Evolutionary conservation across 2,888 invertebrate genomes (phyloP).

Genomic region (Pseudanteris insignis): DNA sequence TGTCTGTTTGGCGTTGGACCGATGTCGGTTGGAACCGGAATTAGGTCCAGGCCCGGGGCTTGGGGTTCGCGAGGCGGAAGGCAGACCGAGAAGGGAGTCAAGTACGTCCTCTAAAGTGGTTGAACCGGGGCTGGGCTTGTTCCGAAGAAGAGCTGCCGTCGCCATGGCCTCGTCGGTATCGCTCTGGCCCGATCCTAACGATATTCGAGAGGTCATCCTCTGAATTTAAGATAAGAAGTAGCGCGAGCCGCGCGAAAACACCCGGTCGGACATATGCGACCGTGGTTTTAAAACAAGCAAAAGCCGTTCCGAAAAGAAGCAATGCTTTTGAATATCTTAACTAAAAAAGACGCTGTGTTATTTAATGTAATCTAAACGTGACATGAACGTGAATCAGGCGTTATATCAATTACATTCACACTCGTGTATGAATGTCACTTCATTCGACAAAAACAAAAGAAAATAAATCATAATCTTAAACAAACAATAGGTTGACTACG

Average conservation of each 20-base stretch:
- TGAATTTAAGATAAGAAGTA: slow-evolving; percentile 10
- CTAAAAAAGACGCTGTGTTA: background rate
- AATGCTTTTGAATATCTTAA: slow-evolving; percentile 3
- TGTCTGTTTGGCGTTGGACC: slow-evolving; percentile 55
- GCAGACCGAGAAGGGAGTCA: slow-evolving; percentile 89
- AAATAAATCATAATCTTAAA: no score
- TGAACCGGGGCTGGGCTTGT: slow-evolving; percentile 73
- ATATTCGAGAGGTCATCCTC: slow-evolving; percentile 46
- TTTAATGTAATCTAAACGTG: background rate
- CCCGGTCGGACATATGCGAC: slow-evolving; percentile 15
- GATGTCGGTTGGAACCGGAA: slow-evolving; percentile 57
- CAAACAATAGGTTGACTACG: no score
- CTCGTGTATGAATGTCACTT: no score
- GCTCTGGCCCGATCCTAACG: slow-evolving; percentile 62
- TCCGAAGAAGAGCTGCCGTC: slow-evolving; percentile 63
- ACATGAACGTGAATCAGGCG: slow-evolving; percentile 1
- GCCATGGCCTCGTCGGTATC: slow-evolving; percentile 64
- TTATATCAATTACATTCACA: no score
- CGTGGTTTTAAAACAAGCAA: slow-evolving; percentile 18
- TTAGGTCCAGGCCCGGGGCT: slow-evolving; percentile 70
- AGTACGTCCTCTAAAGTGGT: slow-evolving; percentile 93
- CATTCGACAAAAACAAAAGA: no score
- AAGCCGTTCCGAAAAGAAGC: slow-evolving; percentile 17
- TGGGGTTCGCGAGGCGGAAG: slow-evolving; percentile 77
- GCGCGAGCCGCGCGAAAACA: slow-evolving; percentile 16